Evolutionary conservation across 2,888 invertebrate species (phyloP).

Genomic region (Heliconius aoede): DNA sequence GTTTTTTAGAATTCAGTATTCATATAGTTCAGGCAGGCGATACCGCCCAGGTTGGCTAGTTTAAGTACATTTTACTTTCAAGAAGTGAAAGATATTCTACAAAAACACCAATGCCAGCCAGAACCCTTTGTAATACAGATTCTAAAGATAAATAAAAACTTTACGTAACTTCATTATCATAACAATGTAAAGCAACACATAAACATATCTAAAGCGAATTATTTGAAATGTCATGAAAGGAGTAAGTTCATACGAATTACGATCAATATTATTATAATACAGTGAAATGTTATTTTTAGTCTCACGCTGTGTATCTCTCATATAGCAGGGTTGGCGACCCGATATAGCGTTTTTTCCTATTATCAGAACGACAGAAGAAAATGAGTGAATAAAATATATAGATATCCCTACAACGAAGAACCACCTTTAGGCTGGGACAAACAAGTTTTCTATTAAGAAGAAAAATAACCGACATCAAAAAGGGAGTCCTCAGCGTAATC

Average conservation of each 20-base stretch:
- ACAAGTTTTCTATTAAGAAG: slow-evolving; percentile 58
- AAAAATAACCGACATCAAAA: slow-evolving; percentile 55
- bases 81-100: not conserved
- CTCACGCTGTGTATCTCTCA: too few species aligned
- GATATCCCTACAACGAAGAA: not conserved
- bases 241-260: not conserved
- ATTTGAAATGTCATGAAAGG: slow-evolving; percentile 16
- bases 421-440: slow-evolving; percentile 17
- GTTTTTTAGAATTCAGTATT: too few species aligned
- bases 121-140: slow-evolving; percentile 1
- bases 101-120: slow-evolving; percentile 10
- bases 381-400: too few species aligned
- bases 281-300: too few species aligned
- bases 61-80: not conserved
- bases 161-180: slow-evolving; percentile 22
- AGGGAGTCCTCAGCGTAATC: slow-evolving; percentile 65
- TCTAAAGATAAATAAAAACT: slow-evolving; percentile 21
- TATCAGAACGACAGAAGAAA: too few species aligned
- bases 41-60: too few species aligned
- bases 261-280: not conserved
- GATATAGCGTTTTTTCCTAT: too few species aligned
- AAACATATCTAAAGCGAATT: slow-evolving; percentile 11
- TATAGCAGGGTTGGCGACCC: too few species aligned
- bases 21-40: too few species aligned
- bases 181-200: slow-evolving; percentile 13